These are phyloP conservation scores for Sarcophaga rosellei DNA, from an alignment of 2,888 invertebrate genomes.

Conservation along the genomic window DNA sequence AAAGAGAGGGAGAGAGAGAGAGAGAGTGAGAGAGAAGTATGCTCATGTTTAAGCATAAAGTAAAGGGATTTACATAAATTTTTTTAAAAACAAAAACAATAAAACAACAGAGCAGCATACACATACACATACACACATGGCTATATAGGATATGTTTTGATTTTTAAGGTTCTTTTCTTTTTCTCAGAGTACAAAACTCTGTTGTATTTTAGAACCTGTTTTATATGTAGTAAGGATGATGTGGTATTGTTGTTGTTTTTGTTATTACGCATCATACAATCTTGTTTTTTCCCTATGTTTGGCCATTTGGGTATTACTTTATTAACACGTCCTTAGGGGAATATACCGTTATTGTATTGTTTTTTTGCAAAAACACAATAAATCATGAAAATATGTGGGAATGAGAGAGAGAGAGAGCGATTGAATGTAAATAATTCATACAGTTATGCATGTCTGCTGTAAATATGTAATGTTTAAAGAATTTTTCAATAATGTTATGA, in stretches of 20 bases:
- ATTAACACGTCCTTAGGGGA: conserved; percentile 77
- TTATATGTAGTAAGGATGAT: background rate
- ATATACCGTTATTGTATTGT: conserved; percentile 33
- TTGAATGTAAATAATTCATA: too few species aligned
- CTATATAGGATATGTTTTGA: background rate
- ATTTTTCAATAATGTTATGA: too few species aligned
- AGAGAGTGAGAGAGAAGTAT: background rate
- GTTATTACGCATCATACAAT: background rate
- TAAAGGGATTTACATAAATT: conserved; percentile 48
- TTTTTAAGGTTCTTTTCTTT: background rate
- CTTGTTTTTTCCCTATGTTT: background rate
- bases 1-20: background rate
- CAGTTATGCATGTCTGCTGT: too few species aligned
- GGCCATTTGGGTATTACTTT: conserved; percentile 66
- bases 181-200: background rate
- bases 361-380: conserved; percentile 22
- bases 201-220: background rate
- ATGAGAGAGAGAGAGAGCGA: background rate
- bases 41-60: conserved; percentile 58
- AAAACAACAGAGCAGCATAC: background rate
- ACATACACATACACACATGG: background rate
- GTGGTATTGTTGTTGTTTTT: background rate
- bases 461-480: too few species aligned
- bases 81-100: conserved; percentile 16
- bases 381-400: conserved; percentile 46